Evolutionary conservation across 1,140 invertebrate species (phyloP), one percentile per base, ranked within the genome.

Genomic region (Drosophila pachea): DNA sequence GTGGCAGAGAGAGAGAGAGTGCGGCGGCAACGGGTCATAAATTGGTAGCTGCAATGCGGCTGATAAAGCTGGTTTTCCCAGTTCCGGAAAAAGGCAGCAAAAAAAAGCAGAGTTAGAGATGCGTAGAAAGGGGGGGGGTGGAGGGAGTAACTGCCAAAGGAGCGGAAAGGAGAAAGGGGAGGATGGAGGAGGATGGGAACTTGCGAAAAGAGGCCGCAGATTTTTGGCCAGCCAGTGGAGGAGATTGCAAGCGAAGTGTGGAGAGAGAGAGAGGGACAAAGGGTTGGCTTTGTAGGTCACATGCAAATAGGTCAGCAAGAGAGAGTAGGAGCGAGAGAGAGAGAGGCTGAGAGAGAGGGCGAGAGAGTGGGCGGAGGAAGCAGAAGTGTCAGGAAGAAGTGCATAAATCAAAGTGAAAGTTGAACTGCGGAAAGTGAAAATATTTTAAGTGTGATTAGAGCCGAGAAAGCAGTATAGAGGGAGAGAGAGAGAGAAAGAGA

Each of bases 21-120:
- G 29, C 4, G 43, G 33, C 36, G 43, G 47, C 16, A 29, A 33
- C 38, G 31, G 75, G 58, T 65, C 76, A 81, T 86, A 86, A 86
- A 86, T 86, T 78, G 76, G 74, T 63, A 72, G 54, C 81, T 86
- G 81, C 82, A 86, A 62, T 81, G 81, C 74, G 76, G 67, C 76
- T 86, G 81, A 86, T 86, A 86, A 86, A 74, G 67, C 45, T 29
- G 35, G 43, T 47, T n/a, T 14, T 22, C 22, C 40, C 38, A 36
- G 29, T 9, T 32, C 35, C 12, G 38, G 11, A n/a, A 48, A 36
- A 31, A 53, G 49, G 31, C 29, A n/a, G 50, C n/a, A n/a, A n/a
- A n/a, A n/a, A 50, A 40, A 49, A 53, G n/a, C 49, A 42, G 49
- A 53, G 42, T 35, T 5, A 22, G 59, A 40, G 49, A 35, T 35